phyloP scores from a whole-genome alignment of 1,140 invertebrate species.

The Odontomachus brunneus region DNA sequence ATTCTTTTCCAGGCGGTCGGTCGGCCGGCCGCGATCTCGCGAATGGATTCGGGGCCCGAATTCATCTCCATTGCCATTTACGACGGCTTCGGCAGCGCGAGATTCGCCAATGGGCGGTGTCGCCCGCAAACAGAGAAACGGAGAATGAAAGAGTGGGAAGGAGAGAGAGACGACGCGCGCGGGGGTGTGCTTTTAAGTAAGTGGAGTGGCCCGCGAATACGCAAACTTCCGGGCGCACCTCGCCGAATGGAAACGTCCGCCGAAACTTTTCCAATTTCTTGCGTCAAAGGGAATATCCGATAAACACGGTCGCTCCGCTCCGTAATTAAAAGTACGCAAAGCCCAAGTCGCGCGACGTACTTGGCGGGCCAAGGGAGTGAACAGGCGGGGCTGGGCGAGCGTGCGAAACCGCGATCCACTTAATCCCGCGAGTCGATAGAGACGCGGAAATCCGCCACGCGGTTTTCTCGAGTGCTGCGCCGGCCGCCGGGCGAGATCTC shows the following conservation, averaged over 20 bases:
- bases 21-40: neutral
- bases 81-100: constrained; percentile 4
- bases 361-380: too few relatives aligned
- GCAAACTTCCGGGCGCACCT: constrained; percentile 9
- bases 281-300: constrained; percentile 63
- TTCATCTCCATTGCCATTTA: constrained; percentile 39
- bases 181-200: constrained; percentile 59
- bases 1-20: constrained; percentile 19
- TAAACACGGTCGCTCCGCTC: constrained; percentile 64
- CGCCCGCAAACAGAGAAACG: constrained; percentile 39
- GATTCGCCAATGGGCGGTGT: constrained; percentile 11
- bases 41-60: constrained; percentile 37
- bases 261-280: constrained; percentile 76
- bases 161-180: too few relatives aligned
- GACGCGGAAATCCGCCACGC: constrained; percentile 12
- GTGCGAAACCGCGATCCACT: constrained; percentile 39
- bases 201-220: constrained; percentile 1
- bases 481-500: neutral
- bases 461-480: neutral
- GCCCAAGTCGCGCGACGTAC: neutral
- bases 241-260: constrained; percentile 39
- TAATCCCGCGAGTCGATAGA: constrained; percentile 42
- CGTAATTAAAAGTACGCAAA: constrained; percentile 65
- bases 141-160: too few relatives aligned
- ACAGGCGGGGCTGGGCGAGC: constrained; percentile 32